Conservation (phyloP, 2,113 vertebrate species). For the Pelobates fuscus region DNA sequence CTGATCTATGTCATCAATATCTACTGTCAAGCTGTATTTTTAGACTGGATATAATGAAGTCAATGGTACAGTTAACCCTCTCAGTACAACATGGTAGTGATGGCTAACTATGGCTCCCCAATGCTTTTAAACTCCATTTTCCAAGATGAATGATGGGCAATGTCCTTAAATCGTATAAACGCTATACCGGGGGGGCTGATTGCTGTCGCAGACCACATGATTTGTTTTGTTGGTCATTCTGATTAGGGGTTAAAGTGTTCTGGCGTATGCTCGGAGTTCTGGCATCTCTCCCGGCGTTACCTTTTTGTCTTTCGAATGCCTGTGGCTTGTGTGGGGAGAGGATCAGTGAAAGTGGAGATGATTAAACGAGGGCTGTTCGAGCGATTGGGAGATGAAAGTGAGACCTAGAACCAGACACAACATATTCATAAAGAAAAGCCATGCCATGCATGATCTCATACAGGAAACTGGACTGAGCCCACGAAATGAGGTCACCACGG, state of each 20-base stretch:
- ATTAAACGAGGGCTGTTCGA: conserved; percentile 4
- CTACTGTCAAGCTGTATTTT: too few species aligned
- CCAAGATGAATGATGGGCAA: too few species aligned
- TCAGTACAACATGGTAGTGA: too few species aligned
- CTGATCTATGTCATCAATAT: too few species aligned
- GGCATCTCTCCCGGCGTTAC: neutral
- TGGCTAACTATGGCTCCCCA: too few species aligned
- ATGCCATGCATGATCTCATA: conserved; percentile 7
- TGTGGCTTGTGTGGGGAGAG: conserved; percentile 5
- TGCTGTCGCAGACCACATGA: too few species aligned
- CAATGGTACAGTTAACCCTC: too few species aligned
- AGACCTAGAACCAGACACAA: neutral
- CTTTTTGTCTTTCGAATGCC: neutral
- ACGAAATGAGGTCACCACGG: neutral
- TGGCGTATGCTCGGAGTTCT: neutral
- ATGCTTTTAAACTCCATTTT: too few species aligned
- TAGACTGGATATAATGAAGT: too few species aligned
- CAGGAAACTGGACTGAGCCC: conserved; percentile 14
- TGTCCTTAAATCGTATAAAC: too few species aligned
- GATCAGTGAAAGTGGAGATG: conserved; percentile 11
- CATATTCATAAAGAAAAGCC: neutral
- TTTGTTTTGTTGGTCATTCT: neutral
- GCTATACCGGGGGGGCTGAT: too few species aligned
- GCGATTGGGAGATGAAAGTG: conserved; percentile 4
- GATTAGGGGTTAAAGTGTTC: neutral